phyloP scores from a whole-genome alignment of 1,140 invertebrate species.

The Magallana ariakensis region DNA sequence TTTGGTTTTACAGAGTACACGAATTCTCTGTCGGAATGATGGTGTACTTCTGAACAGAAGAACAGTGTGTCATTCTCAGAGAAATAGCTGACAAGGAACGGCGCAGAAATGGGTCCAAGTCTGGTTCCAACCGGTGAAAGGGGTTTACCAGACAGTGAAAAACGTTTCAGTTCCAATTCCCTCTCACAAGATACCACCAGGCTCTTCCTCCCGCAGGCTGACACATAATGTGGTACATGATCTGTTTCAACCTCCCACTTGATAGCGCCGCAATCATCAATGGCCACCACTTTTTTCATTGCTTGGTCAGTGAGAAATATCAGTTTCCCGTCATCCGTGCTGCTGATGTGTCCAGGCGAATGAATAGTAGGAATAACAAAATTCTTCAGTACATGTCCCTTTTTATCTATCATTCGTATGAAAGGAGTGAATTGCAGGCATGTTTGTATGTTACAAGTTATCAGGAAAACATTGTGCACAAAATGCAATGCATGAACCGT shows the following conservation, averaged over 20 bases:
- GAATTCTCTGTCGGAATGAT: conserved; percentile 13
- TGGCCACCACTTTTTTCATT: neutral
- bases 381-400: neutral
- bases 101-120: neutral
- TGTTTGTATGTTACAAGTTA: neutral
- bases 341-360: neutral
- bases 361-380: neutral
- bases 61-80: neutral
- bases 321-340: neutral
- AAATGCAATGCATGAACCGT: conserved; percentile 6
- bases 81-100: neutral
- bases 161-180: neutral
- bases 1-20: neutral
- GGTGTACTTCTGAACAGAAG: neutral
- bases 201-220: neutral
- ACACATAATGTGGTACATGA: conserved; percentile 13
- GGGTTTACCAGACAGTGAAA: neutral
- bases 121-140: neutral
- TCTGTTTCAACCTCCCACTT: conserved; percentile 9
- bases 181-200: conserved; percentile 6
- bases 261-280: neutral
- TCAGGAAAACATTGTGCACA: neutral
- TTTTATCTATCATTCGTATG: neutral
- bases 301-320: conserved; percentile 14
- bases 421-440: neutral